Evolutionary conservation across 35 echinoderm and acorn worm genomes (phyloP).

Genomic region (Amphiura filiformis): DNA sequence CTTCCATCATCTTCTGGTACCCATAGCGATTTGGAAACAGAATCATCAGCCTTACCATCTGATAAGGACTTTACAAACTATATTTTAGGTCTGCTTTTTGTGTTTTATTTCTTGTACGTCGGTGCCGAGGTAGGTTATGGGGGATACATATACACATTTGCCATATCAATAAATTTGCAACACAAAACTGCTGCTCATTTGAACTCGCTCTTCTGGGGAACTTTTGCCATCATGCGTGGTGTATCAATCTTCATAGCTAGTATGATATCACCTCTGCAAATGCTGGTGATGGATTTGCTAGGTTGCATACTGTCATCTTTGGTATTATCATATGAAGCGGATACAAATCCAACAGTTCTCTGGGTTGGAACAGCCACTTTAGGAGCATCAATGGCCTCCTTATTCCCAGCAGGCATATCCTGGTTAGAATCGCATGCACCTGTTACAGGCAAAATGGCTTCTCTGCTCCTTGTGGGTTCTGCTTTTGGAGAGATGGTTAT

Average conservation of each 20-base stretch:
- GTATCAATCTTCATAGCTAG: conserved; percentile 76
- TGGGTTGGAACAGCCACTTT: conserved; percentile 68
- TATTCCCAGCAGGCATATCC: conserved; percentile 83
- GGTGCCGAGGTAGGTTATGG: conserved; percentile 77
- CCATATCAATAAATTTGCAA: conserved; percentile 5
- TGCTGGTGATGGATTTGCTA: conserved; percentile 55
- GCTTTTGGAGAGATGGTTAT: conserved; percentile 85
- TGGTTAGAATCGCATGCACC: conserved; percentile 78
- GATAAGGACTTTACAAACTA: conserved; percentile 32
- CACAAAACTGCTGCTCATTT: conserved; percentile 39
- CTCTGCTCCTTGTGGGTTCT: conserved; percentile 59
- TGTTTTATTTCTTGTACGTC: conserved; percentile 86
- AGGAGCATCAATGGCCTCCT: conserved; percentile 77
- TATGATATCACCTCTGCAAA: conserved; percentile 43
- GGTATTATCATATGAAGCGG: conserved; percentile 22
- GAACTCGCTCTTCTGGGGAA: conserved; percentile 77
- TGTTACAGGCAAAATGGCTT: conserved; percentile 62
- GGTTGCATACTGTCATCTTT: conserved; percentile 39
- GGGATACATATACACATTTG: conserved; percentile 70
- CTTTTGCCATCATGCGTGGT: conserved; percentile 70
- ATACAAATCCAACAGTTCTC: conserved; percentile 21
- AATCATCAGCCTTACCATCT: not conserved
- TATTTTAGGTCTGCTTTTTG: conserved; percentile 56
- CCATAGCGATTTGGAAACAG: not conserved
- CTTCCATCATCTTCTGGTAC: not conserved